Conservation (phyloP, 2,113 vertebrate genomes). For the Apteryx mantelli region DNA sequence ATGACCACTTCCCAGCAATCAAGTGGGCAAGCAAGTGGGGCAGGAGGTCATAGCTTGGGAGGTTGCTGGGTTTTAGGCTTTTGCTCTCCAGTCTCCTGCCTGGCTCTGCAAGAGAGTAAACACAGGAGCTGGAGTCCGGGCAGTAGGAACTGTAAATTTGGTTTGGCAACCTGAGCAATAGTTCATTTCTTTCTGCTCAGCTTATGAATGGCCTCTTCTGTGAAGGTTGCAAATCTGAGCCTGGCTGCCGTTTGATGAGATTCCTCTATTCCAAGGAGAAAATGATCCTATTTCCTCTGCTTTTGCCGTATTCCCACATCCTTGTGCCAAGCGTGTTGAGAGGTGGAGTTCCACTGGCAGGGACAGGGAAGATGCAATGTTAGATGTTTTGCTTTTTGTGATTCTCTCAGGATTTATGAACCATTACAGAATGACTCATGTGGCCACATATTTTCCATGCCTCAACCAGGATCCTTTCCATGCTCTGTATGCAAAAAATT, state of each 20-base stretch:
- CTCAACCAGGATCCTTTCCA: conserved; percentile 52
- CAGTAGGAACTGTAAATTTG: conserved; percentile 66
- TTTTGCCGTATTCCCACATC: conserved; percentile 66
- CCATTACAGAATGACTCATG: conserved; percentile 70
- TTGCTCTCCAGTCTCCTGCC: not conserved
- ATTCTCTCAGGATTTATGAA: conserved; percentile 65
- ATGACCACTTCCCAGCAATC: not conserved
- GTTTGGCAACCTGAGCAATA: conserved; percentile 46
- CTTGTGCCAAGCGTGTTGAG: conserved; percentile 45
- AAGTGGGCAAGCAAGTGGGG: accelerated
- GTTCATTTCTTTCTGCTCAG: conserved; percentile 8
- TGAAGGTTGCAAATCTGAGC: conserved; percentile 43
- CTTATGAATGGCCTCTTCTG: conserved; percentile 71
- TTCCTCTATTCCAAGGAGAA: conserved; percentile 68
- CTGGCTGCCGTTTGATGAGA: conserved; percentile 68
- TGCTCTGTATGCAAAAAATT: conserved; percentile 48
- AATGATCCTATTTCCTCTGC: conserved; percentile 69
- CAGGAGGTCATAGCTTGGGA: not conserved
- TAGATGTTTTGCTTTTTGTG: conserved; percentile 66
- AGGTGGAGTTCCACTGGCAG: conserved; percentile 66
- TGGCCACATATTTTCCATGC: conserved; percentile 66
- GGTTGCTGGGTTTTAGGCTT: not conserved
- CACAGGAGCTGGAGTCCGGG: conserved; percentile 38
- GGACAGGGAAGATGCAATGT: conserved; percentile 49
- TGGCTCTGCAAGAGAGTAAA: not conserved